A percentile compares a stretch with the other conserved stretches of the same genome.
These are phyloP conservation scores for Osmerus eperlanus DNA, from an alignment of 2,113 vertebrate genomes.

Conservation along the genomic window DNA sequence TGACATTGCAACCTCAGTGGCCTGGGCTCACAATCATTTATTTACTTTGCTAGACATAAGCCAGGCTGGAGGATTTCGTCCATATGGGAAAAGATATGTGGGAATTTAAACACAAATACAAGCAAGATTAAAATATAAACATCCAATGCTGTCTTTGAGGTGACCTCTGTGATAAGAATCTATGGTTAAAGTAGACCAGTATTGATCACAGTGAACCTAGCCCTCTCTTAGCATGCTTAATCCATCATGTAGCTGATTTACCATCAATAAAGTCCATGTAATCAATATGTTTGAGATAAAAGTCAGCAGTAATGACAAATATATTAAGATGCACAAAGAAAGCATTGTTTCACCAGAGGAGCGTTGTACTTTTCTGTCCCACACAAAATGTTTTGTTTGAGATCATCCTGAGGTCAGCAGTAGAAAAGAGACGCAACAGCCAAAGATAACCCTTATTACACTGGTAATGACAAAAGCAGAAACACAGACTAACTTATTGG, in stretches of 20 bases:
- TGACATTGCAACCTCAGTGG: constrained; percentile 62
- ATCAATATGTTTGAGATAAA: constrained; percentile 48
- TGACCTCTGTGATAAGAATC: constrained; percentile 30
- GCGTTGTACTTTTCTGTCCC: constrained; percentile 1
- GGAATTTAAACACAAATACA: constrained; percentile 60
- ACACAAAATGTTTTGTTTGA: constrained; percentile 50
- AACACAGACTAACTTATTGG: constrained; percentile 40
- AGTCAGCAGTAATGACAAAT: neutral
- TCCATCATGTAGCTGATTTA: constrained; percentile 40
- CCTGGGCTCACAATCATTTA: constrained; percentile 61
- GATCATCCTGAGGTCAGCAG: constrained; percentile 49
- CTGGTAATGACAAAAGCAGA: constrained; percentile 65
- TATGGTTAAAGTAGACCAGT: constrained; percentile 30
- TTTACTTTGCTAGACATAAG: constrained; percentile 66
- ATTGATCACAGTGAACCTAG: constrained; percentile 42
- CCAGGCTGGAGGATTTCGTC: constrained; percentile 57
- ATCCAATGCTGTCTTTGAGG: constrained; percentile 16
- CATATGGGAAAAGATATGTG: constrained; percentile 45
- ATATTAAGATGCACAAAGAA: constrained; percentile 14
- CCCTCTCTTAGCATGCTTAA: constrained; percentile 14
- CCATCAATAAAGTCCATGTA: constrained; percentile 38
- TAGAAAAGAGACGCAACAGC: constrained; percentile 38
- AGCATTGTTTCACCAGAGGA: constrained; percentile 21
- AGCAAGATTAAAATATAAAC: constrained; percentile 56
- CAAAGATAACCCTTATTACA: constrained; percentile 35